Evolutionary conservation across 2,888 invertebrate species (phyloP).

Genomic region (Epinotia demarniana): DNA sequence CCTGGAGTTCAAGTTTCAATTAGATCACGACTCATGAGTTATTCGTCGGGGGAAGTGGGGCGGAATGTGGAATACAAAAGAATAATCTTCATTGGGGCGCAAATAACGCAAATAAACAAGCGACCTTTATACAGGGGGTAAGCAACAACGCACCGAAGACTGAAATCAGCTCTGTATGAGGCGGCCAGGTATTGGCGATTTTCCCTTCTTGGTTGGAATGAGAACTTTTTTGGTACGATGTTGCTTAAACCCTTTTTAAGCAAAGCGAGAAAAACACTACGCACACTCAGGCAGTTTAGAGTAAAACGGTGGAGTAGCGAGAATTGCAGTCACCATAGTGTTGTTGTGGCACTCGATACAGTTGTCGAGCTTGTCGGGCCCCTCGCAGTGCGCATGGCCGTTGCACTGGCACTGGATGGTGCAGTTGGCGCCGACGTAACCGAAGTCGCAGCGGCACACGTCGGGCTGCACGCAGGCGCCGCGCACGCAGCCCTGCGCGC

Average conservation of each 20-base stretch:
- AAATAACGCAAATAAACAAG: too few relatives aligned
- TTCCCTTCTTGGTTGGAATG: too few relatives aligned
- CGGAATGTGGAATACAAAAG: not conserved
- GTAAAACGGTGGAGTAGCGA: not conserved
- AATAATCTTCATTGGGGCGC: not conserved
- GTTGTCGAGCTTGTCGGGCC: slow-evolving; percentile 92
- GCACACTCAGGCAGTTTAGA: too few relatives aligned
- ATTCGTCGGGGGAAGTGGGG: not conserved
- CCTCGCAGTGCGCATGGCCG: slow-evolving; percentile 96
- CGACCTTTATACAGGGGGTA: too few relatives aligned
- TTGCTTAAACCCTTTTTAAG: too few relatives aligned
- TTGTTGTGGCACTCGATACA: slow-evolving; percentile 95
- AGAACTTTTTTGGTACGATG: too few relatives aligned
- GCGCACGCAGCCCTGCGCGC: slow-evolving; percentile 93
- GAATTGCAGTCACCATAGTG: slow-evolving; percentile 87
- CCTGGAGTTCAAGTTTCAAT: slow-evolving; percentile 75
- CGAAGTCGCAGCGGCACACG: slow-evolving; percentile 95
- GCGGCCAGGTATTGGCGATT: too few relatives aligned
- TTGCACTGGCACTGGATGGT: slow-evolving; percentile 97
- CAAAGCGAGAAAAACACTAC: too few relatives aligned
- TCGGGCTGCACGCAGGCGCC: slow-evolving; percentile 93
- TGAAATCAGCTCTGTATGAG: too few relatives aligned
- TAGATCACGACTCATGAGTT: slow-evolving; percentile 1
- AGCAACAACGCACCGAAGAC: too few relatives aligned
- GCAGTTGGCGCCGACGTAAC: slow-evolving; percentile 97